Base-by-base conservation (phyloP, 2,113 vertebrate species). In the Paraplagusia blochii region DNA sequence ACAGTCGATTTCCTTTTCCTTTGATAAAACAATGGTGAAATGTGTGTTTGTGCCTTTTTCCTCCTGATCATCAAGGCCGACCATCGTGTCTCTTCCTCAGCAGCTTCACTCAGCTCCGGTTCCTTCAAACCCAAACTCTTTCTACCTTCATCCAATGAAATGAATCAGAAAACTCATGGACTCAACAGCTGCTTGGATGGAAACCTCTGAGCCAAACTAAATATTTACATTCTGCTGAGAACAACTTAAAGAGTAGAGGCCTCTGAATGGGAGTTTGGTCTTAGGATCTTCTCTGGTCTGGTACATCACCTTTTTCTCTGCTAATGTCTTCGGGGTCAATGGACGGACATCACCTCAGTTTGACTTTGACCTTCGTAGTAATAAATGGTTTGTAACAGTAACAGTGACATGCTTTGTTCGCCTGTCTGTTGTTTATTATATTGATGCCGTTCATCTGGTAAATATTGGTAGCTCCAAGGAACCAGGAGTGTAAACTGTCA, bases 221-320 rank as follows among this genome's bases (percentile, higher is more conserved):
- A 86, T 69, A 79, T 80, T 71, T 72, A 76, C 65, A 72, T 64
- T 72, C 48, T 60, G 57, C 45, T 2, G 42, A 51, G 58, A 48
- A 34, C 22, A 4, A 2, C 13, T 40, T 72, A 44, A 4, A 13
- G 40, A 56, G 35, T 60, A 8, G 63, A 54, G 52, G 50, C 33
- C 40, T 0, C 11, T 50, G 34, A 58, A 15, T 63, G 63, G 43
- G 11, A 12, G 53, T 6, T 8, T 10, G 1, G 5, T 11, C 29
- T 38, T 38, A 38, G 1, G 10, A 11, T 64, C 29, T 44, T 53
- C 38, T 14, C 8, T 49, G 4, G 45, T 40, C 4, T 40, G 38
- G 38, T 40, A 12, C 12, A 40, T 2, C 8, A 40, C 9, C 13
- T 40, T 10, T n/a, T n/a, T n/a, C n/a, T n/a, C n/a, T n/a, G n/a